Evolutionary conservation across 2,888 invertebrate species (phyloP).

Genomic region (Hypsopygia costalis): DNA sequence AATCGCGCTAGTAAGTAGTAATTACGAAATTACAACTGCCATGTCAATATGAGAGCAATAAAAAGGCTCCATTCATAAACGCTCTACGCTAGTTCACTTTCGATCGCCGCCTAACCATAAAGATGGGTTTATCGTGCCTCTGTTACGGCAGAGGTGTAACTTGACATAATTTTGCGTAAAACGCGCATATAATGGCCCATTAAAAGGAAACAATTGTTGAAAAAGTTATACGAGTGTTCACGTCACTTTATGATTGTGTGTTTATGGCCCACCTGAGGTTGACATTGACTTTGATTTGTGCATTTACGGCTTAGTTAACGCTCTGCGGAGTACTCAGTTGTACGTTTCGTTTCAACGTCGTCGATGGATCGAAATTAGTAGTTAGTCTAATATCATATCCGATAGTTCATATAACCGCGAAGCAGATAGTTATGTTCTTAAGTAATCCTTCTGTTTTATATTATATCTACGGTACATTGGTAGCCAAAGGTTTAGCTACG

Average conservation of each 20-base stretch:
- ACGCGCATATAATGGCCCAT: slow-evolving; percentile 77
- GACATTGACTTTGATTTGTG: slow-evolving; percentile 79
- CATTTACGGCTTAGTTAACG: slow-evolving; percentile 71
- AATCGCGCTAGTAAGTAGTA: slow-evolving; percentile 67
- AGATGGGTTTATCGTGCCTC: slow-evolving; percentile 75
- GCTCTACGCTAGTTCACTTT: slow-evolving; percentile 63
- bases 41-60: slow-evolving; percentile 74
- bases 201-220: slow-evolving; percentile 80
- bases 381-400: no score
- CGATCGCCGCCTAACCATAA: slow-evolving; percentile 72
- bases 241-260: slow-evolving; percentile 79
- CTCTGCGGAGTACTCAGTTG: slow-evolving; percentile 47
- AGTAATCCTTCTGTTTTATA: no score
- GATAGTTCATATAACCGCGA: no score
- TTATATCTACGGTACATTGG: no score
- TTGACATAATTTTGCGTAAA: slow-evolving; percentile 80
- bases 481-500: no score
- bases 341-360: slow-evolving; percentile 30
- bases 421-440: no score
- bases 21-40: slow-evolving; percentile 66
- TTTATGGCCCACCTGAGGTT: slow-evolving; percentile 75
- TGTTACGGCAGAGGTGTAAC: slow-evolving; percentile 76
- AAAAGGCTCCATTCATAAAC: slow-evolving; percentile 75
- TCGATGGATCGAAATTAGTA: no score
- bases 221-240: slow-evolving; percentile 78